Base-by-base conservation (phyloP, 2,888 invertebrate genomes). In the Vanessa cardui region DNA sequence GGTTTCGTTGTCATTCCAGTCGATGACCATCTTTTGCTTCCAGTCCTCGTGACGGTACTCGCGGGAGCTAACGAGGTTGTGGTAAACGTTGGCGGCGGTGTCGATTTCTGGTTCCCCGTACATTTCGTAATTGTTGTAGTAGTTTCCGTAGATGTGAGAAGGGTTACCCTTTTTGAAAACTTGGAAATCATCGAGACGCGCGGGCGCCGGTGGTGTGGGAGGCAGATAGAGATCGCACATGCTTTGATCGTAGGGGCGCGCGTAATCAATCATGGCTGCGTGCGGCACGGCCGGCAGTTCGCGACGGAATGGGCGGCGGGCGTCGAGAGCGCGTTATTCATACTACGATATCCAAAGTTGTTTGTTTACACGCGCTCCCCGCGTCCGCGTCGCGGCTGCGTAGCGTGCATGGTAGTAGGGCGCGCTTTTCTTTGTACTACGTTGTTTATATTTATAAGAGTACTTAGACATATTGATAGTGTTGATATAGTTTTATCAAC, bases 1-100 rank as follows among this genome's bases (percentile, higher is more conserved):
- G 50, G 94, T 93, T 78, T 95, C 95, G 16, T 92, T 92, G 66
- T 92, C 91, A 72, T 82, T 92, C 95, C 95, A 95, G 18, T 92
- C 87, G 70, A 82, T 81, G 46, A 94, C 85, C 56, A 88, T 85
- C 77, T 94, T 94, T 76, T 85, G 86, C 69, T 88, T 88, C 94
- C 94, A 94, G 54, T 92, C 93, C 39, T 90, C 90, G 45, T 85
- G 80, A 69, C 81, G 83, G 77, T 86, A 86, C 72, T 88, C 88
- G 60, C 88, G 80, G 73, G 84, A 81, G 78, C 77, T 85, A 76
- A 89, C 84, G 70, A 92, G 83, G 76, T 82, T 89, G 82, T 90
- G 90, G 83, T 92, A 92, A 15, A 90, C 88, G 70, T 80, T 86
- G 70, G 81, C 79, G 58, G 88, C 82, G 66, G 81, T 78, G 70